These are phyloP conservation scores for Symphodus melops DNA, from an alignment of 2,113 vertebrate species.

Conservation along the genomic window DNA sequence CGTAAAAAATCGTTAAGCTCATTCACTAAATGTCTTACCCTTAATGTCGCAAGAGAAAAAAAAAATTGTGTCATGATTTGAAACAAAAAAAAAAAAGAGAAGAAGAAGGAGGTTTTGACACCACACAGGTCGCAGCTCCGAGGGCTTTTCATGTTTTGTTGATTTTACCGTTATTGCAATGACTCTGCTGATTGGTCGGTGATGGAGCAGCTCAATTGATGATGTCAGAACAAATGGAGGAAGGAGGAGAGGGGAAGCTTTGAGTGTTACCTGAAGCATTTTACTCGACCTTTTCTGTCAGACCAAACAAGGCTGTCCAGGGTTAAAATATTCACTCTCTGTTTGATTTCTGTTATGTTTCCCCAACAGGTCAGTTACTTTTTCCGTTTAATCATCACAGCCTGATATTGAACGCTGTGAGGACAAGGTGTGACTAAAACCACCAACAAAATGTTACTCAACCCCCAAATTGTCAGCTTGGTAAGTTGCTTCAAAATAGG, in stretches of 20 bases:
- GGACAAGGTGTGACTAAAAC: not conserved
- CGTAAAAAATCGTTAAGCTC: constrained; percentile 47
- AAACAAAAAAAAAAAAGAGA: not conserved
- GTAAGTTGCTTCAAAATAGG: not conserved
- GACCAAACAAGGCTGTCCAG: constrained; percentile 63
- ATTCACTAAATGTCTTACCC: constrained; percentile 74
- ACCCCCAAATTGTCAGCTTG: not conserved
- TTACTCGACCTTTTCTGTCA: constrained; percentile 27
- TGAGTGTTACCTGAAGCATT: constrained; percentile 38
- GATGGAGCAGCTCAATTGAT: constrained; percentile 23
- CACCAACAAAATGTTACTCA: no score
- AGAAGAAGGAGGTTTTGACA: constrained; percentile 12
- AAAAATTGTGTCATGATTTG: constrained; percentile 39
- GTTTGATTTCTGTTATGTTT: constrained; percentile 25
- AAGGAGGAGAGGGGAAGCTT: constrained; percentile 4
- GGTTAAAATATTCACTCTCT: constrained; percentile 34
- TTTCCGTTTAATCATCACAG: constrained; percentile 15
- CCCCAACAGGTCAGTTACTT: not conserved
- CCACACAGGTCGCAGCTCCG: constrained; percentile 23
- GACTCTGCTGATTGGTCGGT: constrained; percentile 1
- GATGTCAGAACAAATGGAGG: constrained; percentile 41
- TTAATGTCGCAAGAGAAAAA: constrained; percentile 48
- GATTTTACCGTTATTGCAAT: constrained; percentile 11
- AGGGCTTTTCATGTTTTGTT: not conserved
- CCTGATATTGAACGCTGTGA: not conserved